These are phyloP conservation scores for Cladorhizidae sp. DNA, from an alignment of 37 sponge, comb jelly and placozoan genomes.

Conservation along the genomic window DNA sequence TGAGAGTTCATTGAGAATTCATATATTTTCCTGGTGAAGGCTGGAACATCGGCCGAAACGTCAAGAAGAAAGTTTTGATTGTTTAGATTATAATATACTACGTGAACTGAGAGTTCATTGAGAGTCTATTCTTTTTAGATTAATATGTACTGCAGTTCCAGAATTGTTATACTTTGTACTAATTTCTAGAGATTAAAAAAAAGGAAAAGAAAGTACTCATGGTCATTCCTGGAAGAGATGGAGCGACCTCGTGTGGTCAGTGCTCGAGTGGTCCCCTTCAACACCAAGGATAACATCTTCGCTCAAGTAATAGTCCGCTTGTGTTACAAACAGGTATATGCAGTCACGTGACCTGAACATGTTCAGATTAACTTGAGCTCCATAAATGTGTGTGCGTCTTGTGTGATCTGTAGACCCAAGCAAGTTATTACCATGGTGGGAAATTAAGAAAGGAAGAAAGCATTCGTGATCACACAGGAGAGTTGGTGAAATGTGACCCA, in stretches of 20 bases:
- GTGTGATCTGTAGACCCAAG: background rate
- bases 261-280: conserved; percentile 58
- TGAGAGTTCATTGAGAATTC: no score
- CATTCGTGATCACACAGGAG: conserved; percentile 44
- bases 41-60: no score
- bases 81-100: no score
- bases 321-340: conserved; percentile 58
- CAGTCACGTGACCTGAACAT: background rate
- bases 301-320: conserved; percentile 76
- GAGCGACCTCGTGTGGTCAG: conserved; percentile 74
- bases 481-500: conserved; percentile 49
- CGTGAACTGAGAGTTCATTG: no score
- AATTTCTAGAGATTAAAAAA: conserved; percentile 39
- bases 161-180: background rate
- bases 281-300: conserved; percentile 61
- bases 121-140: no score
- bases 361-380: background rate
- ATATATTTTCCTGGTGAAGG: no score
- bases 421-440: no score
- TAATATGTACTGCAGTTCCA: background rate
- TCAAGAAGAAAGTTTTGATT: no score
- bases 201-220: conserved; percentile 38
- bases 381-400: background rate
- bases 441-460: background rate
- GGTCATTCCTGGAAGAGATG: conserved; percentile 66